Conservation (phyloP, 2,797 vertebrate genomes). For the Phataginus tricuspis region DNA sequence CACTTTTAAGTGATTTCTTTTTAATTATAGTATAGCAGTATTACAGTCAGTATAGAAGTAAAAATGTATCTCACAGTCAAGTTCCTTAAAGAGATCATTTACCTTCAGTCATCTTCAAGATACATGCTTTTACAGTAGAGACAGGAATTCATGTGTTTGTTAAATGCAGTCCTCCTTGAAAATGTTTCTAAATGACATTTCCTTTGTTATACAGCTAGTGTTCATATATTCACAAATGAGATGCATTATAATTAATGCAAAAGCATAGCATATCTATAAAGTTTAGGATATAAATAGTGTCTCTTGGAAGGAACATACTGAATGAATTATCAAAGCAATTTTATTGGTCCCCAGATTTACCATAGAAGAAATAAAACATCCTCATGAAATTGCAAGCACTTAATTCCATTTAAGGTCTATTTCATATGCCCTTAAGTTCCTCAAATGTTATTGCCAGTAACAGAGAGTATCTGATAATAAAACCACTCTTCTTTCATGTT, state of each 20-base stretch:
- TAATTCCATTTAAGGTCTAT: slow-evolving; percentile 11
- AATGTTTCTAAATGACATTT: neutral
- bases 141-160: neutral
- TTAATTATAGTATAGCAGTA: slow-evolving; percentile 71
- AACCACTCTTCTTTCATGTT: neutral
- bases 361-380: slow-evolving; percentile 36
- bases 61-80: neutral
- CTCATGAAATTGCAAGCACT: slow-evolving; percentile 39
- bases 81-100: neutral
- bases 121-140: neutral
- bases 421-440: neutral
- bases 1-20: slow-evolving; percentile 78
- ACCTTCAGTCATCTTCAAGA: neutral
- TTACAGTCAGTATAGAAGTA: slow-evolving; percentile 27
- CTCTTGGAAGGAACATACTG: neutral
- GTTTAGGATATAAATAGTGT: slow-evolving; percentile 35
- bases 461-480: neutral
- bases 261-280: neutral
- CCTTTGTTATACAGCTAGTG: neutral
- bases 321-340: slow-evolving; percentile 31
- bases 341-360: slow-evolving; percentile 52
- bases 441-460: slow-evolving; percentile 27
- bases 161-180: neutral
- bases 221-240: slow-evolving; percentile 13
- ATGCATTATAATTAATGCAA: neutral